Percentiles rank a stretch among this genome's conserved stretches.
Conservation (phyloP, 2,888 invertebrate genomes). For the Monoplex corrugatus region DNA sequence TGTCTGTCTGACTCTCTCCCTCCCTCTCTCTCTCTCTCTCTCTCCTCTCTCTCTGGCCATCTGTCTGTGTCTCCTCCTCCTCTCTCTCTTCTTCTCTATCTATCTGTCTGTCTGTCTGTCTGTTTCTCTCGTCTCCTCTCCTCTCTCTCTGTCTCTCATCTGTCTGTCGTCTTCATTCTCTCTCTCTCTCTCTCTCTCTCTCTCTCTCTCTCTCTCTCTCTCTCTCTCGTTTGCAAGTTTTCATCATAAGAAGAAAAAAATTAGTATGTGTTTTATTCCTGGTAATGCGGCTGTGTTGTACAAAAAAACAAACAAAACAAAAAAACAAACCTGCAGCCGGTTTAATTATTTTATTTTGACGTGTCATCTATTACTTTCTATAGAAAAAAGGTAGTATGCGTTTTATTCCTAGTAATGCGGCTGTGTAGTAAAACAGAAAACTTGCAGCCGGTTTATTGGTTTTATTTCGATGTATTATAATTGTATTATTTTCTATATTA, state of each 20-base stretch:
- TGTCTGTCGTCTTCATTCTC: neutral
- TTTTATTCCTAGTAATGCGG: too few relatives aligned
- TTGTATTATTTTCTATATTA: too few relatives aligned
- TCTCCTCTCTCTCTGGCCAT: neutral
- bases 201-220: neutral
- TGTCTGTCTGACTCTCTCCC: neutral
- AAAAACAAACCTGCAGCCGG: too few relatives aligned
- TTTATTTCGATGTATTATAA: too few relatives aligned
- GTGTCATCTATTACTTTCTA: neutral
- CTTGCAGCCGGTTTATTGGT: too few relatives aligned
- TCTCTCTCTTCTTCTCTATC: neutral
- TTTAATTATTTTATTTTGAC: too few relatives aligned
- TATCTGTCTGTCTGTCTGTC: neutral
- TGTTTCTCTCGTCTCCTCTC: neutral
- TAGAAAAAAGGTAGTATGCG: too few relatives aligned
- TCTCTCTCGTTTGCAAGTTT: neutral
- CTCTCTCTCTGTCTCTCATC: neutral
- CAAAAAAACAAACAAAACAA: too few relatives aligned
- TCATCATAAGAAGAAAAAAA: too few relatives aligned
- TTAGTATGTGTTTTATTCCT: too few relatives aligned
- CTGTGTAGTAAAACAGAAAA: too few relatives aligned
- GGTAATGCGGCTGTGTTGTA: too few relatives aligned
- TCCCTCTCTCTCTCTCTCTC: neutral
- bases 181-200: constrained; percentile 6
- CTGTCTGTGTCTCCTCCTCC: neutral